Conservation (phyloP, 2,888 invertebrate species). For the Perithous albicinctus region DNA sequence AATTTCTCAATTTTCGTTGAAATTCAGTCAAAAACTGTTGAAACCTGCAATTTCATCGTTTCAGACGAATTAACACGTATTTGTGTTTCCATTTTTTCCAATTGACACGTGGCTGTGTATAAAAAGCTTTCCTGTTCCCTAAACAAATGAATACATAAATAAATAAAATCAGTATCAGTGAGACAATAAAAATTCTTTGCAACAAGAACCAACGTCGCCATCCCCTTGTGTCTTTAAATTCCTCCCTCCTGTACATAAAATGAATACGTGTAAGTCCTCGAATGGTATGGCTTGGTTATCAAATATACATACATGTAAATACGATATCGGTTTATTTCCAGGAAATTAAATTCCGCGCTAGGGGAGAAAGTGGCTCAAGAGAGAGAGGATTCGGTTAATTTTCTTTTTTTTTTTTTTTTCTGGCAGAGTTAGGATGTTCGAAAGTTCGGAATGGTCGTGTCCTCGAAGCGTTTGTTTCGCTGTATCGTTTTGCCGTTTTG, state of each 20-base stretch:
- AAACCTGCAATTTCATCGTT: too few species aligned
- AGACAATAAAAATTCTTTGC: not conserved
- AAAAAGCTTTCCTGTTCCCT: too few species aligned
- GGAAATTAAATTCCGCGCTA: constrained; percentile 41
- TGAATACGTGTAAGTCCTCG: not conserved
- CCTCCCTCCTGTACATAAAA: not conserved
- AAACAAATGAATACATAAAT: too few species aligned
- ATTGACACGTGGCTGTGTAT: too few species aligned
- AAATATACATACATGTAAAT: constrained; percentile 45
- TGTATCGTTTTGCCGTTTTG: not conserved
- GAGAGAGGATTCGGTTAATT: constrained; percentile 39
- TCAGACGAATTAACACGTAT: too few species aligned
- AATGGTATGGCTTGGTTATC: constrained; percentile 26
- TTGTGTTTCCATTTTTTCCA: too few species aligned
- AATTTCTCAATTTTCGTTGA: too few species aligned
- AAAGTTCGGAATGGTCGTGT: not conserved
- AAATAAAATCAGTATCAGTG: not conserved
- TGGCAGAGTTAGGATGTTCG: not conserved
- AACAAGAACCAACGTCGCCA: not conserved
- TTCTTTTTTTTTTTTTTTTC: too few species aligned
- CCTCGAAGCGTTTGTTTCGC: constrained; percentile 53
- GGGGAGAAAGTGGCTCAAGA: constrained; percentile 28
- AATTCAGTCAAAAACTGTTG: too few species aligned
- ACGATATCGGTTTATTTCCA: constrained; percentile 54
- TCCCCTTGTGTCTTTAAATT: not conserved